phyloP scores from a whole-genome alignment of 1,140 invertebrate species.

The Patella vulgata region DNA sequence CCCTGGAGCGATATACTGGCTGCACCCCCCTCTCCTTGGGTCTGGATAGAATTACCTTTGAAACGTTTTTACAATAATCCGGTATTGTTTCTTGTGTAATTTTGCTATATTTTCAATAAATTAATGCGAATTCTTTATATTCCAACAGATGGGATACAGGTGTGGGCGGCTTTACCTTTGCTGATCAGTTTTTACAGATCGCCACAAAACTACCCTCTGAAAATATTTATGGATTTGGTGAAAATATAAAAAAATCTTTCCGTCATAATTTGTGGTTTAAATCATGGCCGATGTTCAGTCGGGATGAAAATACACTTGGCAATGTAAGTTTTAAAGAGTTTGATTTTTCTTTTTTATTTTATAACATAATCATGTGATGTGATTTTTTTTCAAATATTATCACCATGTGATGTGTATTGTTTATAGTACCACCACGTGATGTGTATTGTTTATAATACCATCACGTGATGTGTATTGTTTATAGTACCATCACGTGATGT shows the following conservation, averaged over 20 bases:
- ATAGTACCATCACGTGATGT: no score
- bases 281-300: conserved; percentile 65
- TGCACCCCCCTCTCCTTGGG: no score
- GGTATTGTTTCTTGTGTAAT: no score
- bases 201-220: conserved; percentile 76
- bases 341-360: neutral
- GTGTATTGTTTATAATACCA: neutral
- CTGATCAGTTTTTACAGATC: conserved; percentile 87
- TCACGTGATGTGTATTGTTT: no score
- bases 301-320: conserved; percentile 64
- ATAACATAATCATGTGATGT: neutral
- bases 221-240: conserved; percentile 86
- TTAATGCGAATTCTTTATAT: no score
- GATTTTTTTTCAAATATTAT: neutral
- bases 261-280: conserved; percentile 60
- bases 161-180: conserved; percentile 77
- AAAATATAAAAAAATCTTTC: conserved; percentile 70
- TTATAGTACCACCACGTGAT: neutral
- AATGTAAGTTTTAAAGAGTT: neutral
- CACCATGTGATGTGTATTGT: neutral
- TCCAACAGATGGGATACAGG: conserved; percentile 79
- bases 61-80: no score
- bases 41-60: no score
- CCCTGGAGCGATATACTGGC: no score
- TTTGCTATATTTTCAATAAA: no score